These are phyloP conservation scores for Parascotia fuliginaria DNA, from an alignment of 2,888 invertebrate species.

Conservation along the genomic window DNA sequence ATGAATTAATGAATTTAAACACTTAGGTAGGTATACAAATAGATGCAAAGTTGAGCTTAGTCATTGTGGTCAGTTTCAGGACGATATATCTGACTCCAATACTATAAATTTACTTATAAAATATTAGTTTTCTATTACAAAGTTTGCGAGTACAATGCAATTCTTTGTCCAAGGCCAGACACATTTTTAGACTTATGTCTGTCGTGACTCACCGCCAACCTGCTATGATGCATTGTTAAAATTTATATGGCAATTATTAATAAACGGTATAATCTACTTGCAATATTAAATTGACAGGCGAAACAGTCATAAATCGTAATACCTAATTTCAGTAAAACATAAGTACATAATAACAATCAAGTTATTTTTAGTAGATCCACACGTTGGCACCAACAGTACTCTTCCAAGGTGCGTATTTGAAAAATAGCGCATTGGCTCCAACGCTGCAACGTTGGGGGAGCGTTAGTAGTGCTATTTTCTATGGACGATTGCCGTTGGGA, in stretches of 20 bases:
- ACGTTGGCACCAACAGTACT: too few species aligned
- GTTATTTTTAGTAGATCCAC: conserved; percentile 29
- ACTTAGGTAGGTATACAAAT: too few species aligned
- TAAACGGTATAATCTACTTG: conserved; percentile 46
- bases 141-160: background rate
- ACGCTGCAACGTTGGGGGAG: too few species aligned
- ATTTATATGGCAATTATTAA: conserved; percentile 62
- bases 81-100: too few species aligned
- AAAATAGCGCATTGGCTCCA: too few species aligned
- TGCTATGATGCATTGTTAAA: conserved; percentile 50
- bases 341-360: conserved; percentile 42
- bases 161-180: background rate
- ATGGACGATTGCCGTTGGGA: too few species aligned
- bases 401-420: too few species aligned
- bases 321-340: conserved; percentile 45
- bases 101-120: background rate
- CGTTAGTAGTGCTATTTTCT: too few species aligned
- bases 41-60: too few species aligned
- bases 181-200: conserved; percentile 54
- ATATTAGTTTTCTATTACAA: background rate
- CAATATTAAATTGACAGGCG: conserved; percentile 44
- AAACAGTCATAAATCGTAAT: conserved; percentile 45
- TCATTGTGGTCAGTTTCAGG: too few species aligned
- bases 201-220: conserved; percentile 52
- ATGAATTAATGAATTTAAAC: too few species aligned